Percentiles rank a stretch among this genome's conserved stretches.
These are phyloP conservation scores for Latrodectus elegans DNA, from an alignment of 2,888 invertebrate species.

Conservation along the genomic window DNA sequence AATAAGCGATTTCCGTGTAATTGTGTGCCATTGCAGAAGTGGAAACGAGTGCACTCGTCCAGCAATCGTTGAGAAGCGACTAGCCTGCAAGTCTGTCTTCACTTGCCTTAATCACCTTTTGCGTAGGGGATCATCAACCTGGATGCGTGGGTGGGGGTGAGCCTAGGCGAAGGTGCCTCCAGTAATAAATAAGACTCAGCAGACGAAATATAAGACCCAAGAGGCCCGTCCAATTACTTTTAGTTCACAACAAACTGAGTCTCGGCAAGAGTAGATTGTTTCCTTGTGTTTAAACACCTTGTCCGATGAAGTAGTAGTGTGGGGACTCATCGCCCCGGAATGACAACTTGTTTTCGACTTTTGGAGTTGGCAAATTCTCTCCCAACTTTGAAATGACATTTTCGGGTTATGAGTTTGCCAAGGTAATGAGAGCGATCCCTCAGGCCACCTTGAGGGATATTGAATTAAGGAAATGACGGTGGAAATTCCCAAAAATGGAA, in stretches of 20 bases:
- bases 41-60: constrained; percentile 43
- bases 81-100: constrained; percentile 11
- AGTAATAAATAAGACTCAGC: constrained; percentile 60
- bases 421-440: constrained; percentile 51
- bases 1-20: constrained; percentile 56
- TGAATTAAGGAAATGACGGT: constrained; percentile 34
- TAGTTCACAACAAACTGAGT: constrained; percentile 56
- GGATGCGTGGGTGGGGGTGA: constrained; percentile 13
- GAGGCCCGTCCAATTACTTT: constrained; percentile 55
- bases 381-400: constrained; percentile 39
- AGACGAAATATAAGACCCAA: constrained; percentile 59
- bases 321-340: neutral
- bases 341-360: constrained; percentile 40
- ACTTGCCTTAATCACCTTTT: constrained; percentile 59
- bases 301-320: neutral
- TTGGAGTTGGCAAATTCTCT: constrained; percentile 11
- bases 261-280: constrained; percentile 60
- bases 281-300: constrained; percentile 41
- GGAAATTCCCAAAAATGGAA: constrained; percentile 19
- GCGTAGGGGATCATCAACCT: constrained; percentile 62
- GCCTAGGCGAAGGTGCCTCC: constrained; percentile 38
- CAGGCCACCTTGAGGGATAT: constrained; percentile 31
- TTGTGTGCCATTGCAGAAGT: constrained; percentile 46
- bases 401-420: constrained; percentile 48
- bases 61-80: constrained; percentile 5